These are phyloP conservation scores for Brachionichthys hirsutus DNA, from an alignment of 2,113 vertebrate species.

Conservation along the genomic window DNA sequence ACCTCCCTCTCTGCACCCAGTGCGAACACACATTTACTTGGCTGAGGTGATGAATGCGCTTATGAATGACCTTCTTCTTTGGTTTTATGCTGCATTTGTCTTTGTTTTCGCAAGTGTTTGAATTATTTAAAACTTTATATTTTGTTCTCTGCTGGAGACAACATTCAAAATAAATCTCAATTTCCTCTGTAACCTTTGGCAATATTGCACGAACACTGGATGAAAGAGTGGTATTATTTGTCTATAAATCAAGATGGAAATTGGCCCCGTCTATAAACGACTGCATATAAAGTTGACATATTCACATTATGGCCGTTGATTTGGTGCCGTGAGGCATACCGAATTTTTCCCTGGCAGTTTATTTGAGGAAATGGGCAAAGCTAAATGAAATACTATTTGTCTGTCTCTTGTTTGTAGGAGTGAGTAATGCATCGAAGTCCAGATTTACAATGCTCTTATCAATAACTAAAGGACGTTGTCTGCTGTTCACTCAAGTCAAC, in stretches of 20 bases:
- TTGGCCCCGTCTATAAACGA: slow-evolving; percentile 74
- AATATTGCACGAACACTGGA: slow-evolving; percentile 65
- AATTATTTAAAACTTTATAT: slow-evolving; percentile 69
- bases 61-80: slow-evolving; percentile 53
- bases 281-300: slow-evolving; percentile 78
- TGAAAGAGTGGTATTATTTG: slow-evolving; percentile 79
- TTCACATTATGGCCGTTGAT: slow-evolving; percentile 76
- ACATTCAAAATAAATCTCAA: slow-evolving; percentile 66
- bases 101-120: slow-evolving; percentile 60
- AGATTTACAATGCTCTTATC: slow-evolving; percentile 31
- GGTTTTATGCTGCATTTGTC: slow-evolving; percentile 57
- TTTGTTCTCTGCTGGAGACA: slow-evolving; percentile 47
- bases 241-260: slow-evolving; percentile 84
- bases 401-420: slow-evolving; percentile 49
- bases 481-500: slow-evolving; percentile 27
- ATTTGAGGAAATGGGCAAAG: slow-evolving; percentile 63
- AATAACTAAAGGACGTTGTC: slow-evolving; percentile 23
- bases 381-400: slow-evolving; percentile 66
- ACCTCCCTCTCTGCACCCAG: not conserved
- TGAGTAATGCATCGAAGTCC: slow-evolving; percentile 38
- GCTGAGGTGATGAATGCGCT: slow-evolving; percentile 44
- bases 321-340: slow-evolving; percentile 73
- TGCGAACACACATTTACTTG: slow-evolving; percentile 17
- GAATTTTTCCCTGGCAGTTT: slow-evolving; percentile 61
- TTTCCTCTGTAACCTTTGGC: slow-evolving; percentile 73